Conservation (phyloP, 2,888 invertebrate species). For the Diloba caeruleocephala region DNA sequence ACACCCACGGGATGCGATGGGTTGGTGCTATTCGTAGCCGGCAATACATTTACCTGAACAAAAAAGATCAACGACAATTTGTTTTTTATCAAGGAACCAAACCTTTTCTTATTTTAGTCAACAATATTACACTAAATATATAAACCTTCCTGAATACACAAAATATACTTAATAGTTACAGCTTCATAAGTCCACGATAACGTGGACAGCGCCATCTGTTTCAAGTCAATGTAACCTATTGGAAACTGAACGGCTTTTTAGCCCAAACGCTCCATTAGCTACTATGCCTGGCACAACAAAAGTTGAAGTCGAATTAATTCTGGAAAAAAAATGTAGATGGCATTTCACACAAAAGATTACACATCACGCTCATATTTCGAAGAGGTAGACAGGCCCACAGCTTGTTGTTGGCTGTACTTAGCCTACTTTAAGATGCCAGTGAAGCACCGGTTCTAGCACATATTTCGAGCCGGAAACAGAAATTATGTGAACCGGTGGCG, state of each 20-base stretch:
- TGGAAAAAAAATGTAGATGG: conserved; percentile 36
- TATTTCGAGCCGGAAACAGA: too few relatives aligned
- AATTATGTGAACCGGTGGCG: too few relatives aligned
- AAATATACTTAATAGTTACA: conserved; percentile 24
- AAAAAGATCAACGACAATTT: too few relatives aligned
- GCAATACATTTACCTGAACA: too few relatives aligned
- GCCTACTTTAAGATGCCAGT: too few relatives aligned
- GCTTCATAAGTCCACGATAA: conserved; percentile 21
- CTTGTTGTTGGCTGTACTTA: too few relatives aligned
- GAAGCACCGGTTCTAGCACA: too few relatives aligned
- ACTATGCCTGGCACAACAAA: background rate
- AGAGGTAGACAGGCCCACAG: too few relatives aligned
- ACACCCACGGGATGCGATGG: too few relatives aligned
- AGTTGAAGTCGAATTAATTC: conserved; percentile 3
- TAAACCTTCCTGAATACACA: conserved; percentile 26
- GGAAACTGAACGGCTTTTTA: background rate
- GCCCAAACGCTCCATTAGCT: background rate
- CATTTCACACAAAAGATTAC: conserved; percentile 11
- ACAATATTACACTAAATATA: conserved; percentile 21
- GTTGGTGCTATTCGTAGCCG: too few relatives aligned
- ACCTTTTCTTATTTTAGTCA: background rate
- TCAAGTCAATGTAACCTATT: conserved; percentile 22
- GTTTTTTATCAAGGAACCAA: background rate
- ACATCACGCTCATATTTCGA: background rate
- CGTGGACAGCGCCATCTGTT: conserved; percentile 50